Percentiles rank a stretch among this genome's conserved stretches.
These are phyloP conservation scores for Clarias platycephalus DNA, from an alignment of 2,797 vertebrate species.

Conservation along the genomic window DNA sequence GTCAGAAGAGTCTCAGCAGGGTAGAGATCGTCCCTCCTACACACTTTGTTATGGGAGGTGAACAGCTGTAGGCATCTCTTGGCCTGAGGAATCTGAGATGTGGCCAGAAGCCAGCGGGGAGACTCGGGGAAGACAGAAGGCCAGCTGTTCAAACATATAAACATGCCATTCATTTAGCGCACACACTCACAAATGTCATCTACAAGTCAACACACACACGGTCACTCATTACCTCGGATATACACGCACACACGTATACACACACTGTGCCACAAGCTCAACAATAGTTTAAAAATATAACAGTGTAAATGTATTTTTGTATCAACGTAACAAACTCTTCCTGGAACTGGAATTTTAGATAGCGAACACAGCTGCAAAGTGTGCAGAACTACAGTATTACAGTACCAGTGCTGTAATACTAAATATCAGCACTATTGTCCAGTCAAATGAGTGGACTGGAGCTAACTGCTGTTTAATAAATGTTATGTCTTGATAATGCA, in stretches of 20 bases:
- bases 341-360: background rate
- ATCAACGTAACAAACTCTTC: background rate
- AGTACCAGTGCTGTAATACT: background rate
- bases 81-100: slow-evolving; percentile 73
- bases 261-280: background rate
- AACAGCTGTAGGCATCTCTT: slow-evolving; percentile 76
- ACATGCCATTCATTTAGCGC: slow-evolving; percentile 20
- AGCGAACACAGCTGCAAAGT: background rate
- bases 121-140: slow-evolving; percentile 83
- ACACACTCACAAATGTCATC: slow-evolving; percentile 1
- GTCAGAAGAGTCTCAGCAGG: slow-evolving; percentile 67
- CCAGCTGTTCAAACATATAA: slow-evolving; percentile 71
- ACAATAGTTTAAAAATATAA: background rate
- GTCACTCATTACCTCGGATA: background rate
- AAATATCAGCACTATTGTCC: background rate
- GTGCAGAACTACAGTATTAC: background rate
- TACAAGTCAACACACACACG: slow-evolving; percentile 1
- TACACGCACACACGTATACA: background rate
- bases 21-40: slow-evolving; percentile 65
- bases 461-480: background rate
- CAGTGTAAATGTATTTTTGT: background rate
- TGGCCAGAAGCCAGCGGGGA: slow-evolving; percentile 88
- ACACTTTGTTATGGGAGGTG: slow-evolving; percentile 66
- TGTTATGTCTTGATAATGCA: background rate
- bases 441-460: background rate